Evolutionary conservation across 1,140 invertebrate species (phyloP).

Genomic region (Hylaeus anthracinus): DNA sequence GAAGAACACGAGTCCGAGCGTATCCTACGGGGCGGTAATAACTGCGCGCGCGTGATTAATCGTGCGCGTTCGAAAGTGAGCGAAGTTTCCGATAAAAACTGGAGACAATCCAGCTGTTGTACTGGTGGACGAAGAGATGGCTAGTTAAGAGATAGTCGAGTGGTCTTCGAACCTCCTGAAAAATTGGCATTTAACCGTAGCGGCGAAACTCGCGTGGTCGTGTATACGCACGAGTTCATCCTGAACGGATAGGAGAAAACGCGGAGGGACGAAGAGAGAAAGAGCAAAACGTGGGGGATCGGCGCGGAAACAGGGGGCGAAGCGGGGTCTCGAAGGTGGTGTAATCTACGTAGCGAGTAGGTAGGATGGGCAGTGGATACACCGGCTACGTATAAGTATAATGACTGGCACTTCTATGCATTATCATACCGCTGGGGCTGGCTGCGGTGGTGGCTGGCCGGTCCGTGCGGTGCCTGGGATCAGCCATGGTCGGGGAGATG

Average conservation of each 20-base stretch:
- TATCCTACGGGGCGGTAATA: no score
- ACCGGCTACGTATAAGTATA: slow-evolving; percentile 70
- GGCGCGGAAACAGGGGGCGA: not conserved
- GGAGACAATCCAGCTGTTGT: no score
- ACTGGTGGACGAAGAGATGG: no score
- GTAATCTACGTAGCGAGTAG: slow-evolving; percentile 69
- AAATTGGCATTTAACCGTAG: no score
- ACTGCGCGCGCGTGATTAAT: no score
- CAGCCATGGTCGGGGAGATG: slow-evolving; percentile 74
- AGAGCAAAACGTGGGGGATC: not conserved
- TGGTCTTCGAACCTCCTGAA: no score
- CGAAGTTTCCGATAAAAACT: no score
- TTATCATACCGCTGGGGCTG: slow-evolving; percentile 76
- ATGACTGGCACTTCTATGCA: slow-evolving; percentile 81
- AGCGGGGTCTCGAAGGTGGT: slow-evolving; percentile 53
- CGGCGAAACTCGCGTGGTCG: slow-evolving; percentile 38
- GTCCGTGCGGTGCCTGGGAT: slow-evolving; percentile 59
- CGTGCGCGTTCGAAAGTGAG: no score
- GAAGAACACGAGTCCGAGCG: not conserved
- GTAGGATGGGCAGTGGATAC: slow-evolving; percentile 64
- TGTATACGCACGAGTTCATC: slow-evolving; percentile 31
- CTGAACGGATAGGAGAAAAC: slow-evolving; percentile 24
- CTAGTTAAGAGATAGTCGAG: no score
- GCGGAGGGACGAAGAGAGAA: not conserved
- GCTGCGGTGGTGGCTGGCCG: slow-evolving; percentile 59